Conservation (phyloP, 2,888 invertebrate species). For the Acronicta psi region DNA sequence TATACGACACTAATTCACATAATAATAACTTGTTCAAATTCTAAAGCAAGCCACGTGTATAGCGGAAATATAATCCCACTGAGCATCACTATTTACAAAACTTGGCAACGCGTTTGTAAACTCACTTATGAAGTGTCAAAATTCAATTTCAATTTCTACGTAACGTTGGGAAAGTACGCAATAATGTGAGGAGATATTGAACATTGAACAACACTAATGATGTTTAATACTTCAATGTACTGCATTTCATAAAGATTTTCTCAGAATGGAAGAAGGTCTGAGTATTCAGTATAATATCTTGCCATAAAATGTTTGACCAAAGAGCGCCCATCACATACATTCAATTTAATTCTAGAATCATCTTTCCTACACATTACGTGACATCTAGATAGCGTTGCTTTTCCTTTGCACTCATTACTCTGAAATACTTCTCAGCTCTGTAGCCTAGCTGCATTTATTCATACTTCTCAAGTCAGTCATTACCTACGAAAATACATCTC, state of each 20-base stretch:
- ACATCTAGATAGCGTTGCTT: no score
- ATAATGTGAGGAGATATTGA: constrained; percentile 23
- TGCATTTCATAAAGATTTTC: not conserved
- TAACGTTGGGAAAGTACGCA: constrained; percentile 5
- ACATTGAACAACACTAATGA: constrained; percentile 3
- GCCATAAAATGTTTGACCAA: not conserved
- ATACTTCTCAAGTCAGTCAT: no score
- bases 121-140: constrained; percentile 53
- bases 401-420: no score
- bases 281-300: not conserved
- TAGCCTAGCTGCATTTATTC: not conserved
- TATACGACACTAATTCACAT: constrained; percentile 16
- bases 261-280: not conserved
- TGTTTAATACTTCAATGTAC: not conserved
- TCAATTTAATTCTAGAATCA: not conserved
- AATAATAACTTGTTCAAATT: constrained; percentile 20
- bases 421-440: no score
- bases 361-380: not conserved
- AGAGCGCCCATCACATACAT: not conserved
- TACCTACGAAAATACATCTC: no score
- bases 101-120: constrained; percentile 48
- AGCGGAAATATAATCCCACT: constrained; percentile 32
- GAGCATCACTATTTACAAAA: constrained; percentile 26
- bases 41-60: constrained; percentile 33
- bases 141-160: constrained; percentile 26